Evolutionary conservation across 2,113 vertebrate species (phyloP), one percentile per base, ranked within the genome.

Genomic region (Megaceryle maxima): DNA sequence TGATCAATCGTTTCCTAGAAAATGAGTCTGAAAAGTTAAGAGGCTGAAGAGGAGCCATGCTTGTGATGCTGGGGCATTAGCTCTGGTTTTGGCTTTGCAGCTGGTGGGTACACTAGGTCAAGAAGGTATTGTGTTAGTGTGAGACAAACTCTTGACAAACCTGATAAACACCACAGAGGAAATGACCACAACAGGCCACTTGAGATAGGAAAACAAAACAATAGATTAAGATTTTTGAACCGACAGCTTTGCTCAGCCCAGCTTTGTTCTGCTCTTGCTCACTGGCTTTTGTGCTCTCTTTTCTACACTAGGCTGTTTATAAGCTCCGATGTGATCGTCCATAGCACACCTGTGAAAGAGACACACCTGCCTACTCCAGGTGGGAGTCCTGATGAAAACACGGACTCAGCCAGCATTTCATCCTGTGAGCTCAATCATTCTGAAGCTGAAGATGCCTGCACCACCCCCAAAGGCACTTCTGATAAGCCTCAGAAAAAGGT

Each of bases 311-410:
- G 99, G 20, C 97, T 99, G 77, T 99, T 99, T 72, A 98, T 99
- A 63, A 98, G 99, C 33, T 83, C 98, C 1, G 99, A 99, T 77
- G 51, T 97, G 6, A 96, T 96, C 16, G 20, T 97, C 29, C 97
- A 97, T 6, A 98, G 96, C 91, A 98, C 98, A 21, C 98, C 99
- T 15, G 96, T 98, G 97, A 99, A 98, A 93, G 99, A 99, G 73
- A 98, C 96, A 33, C 98, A 98, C 21, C 96, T 98, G 76, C 98
- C 98, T 72, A 97, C 98, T 3, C 98, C 98, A 82, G 98, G 98
- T 46, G 99, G 99, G 93, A 99, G 99, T 97, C 99, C 99, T 0
- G 98, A 98, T 21, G 99, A 99, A 26, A 99, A 99, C 98, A 99
- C 99, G 86, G 99, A 99, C 96, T 99, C 99, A 0, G 98, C 98